Base-by-base conservation (phyloP, 2,888 invertebrate species). In the Drosophila lutescens region DNA sequence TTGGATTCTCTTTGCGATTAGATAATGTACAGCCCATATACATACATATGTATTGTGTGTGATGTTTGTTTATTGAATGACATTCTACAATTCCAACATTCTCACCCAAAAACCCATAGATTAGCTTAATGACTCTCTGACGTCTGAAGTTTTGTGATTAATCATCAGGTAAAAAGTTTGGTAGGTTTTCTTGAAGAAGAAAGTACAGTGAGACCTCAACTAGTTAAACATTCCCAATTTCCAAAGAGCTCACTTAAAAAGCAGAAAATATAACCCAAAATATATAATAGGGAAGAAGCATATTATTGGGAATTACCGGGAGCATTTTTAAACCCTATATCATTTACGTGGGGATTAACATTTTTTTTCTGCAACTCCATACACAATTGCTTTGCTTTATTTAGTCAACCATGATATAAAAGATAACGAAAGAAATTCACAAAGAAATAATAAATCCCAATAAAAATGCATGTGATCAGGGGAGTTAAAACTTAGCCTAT, bases 41-140 rank as follows among this genome's bases (percentile, higher is more conserved):
- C 43, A 26, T 57, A 43, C 6, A 3, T 23, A 32, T 30, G 44
- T 15, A 38, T 26, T 46, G 46, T 46, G 46, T 46, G 73, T 41
- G 44, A 38, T 74, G 53, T 72, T 66, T 65, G 74, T 73, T 86
- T 87, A 78, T 86, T 84, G 74, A 81, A 84, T 81, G 82, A 70
- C 71, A 85, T 78, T 82, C 80, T 77, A 51, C 69, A 78, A 78
- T 82, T 78, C 61, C 63, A 75, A 50, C 49, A 59, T 59, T 63
- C 47, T 63, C 47, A 26, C 49, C 30, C 20, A 34, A 72, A 55
- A 61, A 36, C 41, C 34, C 47, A 53, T 59, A 78, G 87, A 82
- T 82, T 77, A 87, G 71, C 60, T 74, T 81, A 72, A 80, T 78
- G 84, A 62, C 55, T 59, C 61, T 77, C 61, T 85, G 87, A 85